These are phyloP conservation scores for Scelioninae gen. 1 DNA, from an alignment of 2,888 invertebrate genomes.

Conservation along the genomic window DNA sequence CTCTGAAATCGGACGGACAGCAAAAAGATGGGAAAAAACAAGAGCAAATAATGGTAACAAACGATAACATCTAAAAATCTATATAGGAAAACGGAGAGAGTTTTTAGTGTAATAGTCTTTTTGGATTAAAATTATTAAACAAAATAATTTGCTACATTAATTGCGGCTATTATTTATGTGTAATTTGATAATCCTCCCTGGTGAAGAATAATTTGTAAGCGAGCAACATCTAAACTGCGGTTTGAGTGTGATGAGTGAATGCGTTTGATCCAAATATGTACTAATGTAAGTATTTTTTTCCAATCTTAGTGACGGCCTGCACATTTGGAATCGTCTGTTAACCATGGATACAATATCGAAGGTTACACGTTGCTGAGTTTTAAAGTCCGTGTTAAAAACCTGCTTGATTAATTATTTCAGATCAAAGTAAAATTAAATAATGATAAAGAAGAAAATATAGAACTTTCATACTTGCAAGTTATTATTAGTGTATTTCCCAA, in stretches of 20 bases:
- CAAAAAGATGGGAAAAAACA: too few relatives aligned
- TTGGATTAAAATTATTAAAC: background rate
- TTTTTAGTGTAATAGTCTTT: too few relatives aligned
- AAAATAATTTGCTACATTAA: background rate
- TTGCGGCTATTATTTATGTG: too few relatives aligned
- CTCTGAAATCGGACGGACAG: too few relatives aligned
- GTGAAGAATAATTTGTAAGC: constrained; percentile 7
- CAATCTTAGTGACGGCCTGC: constrained; percentile 84
- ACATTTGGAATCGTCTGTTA: constrained; percentile 83
- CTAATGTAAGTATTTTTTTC: constrained; percentile 84
- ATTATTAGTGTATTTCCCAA: too few relatives aligned
- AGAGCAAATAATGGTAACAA: too few relatives aligned
- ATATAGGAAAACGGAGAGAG: too few relatives aligned
- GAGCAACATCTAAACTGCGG: constrained; percentile 71
- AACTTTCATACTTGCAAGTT: too few relatives aligned
- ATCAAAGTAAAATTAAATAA: too few relatives aligned
- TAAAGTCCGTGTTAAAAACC: constrained; percentile 72
- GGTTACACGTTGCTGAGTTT: constrained; percentile 81
- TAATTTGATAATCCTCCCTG: background rate
- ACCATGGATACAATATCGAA: constrained; percentile 83
- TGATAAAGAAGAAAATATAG: too few relatives aligned
- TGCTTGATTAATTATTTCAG: too few relatives aligned
- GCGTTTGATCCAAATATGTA: constrained; percentile 80
- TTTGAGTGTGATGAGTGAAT: constrained; percentile 80
- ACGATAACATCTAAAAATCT: too few relatives aligned